Evolutionary conservation across 2,888 invertebrate genomes (phyloP), one percentile per base, ranked within the genome.

Genomic region (Busseola fusca): DNA sequence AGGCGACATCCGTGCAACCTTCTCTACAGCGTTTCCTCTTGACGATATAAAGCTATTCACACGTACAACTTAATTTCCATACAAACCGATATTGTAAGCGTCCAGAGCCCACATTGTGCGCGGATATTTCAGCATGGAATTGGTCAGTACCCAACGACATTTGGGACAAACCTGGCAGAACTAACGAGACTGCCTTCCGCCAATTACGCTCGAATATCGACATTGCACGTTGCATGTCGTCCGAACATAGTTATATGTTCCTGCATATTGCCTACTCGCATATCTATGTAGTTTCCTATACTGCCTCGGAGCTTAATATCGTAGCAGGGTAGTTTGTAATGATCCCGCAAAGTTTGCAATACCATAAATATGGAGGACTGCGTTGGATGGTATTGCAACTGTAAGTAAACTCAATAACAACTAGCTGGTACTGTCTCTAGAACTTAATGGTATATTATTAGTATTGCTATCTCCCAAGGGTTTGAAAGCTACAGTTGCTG

Each of bases 171-270:
- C n/a, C 69, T 50, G 42, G 52, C 63, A 50, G 56, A 64, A 76
- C 64, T 80, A 76, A 80, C 64, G 64, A 76, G 37, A 21, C 10
- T n/a, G 63, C 45, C 4, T 25, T 68, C 18, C 30, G 1, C 63
- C 76, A 77, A 76, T 80, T 76, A 64, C 50, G 56, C 25, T 16
- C 14, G 59, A 45, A 76, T 76, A 76, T 68, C n/a, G 67, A 52
- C 34, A 16, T 48, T 27, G 27, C 52, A 5, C 16, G 14, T 25
- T 75, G 69, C 66, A 59, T 54, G 57, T 27, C 27, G 27, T 34
- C 37, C 4, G 14, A 56, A 40, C 25, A 25, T 48, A 21, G 45
- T 25, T 48, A 27, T 45, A 45, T 30, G 42, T 16, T 27, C 37
- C 21, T 14, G 5, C 56, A 37, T 54, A 54, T 40, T 25, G 30